Evolutionary conservation across 1,140 invertebrate genomes (phyloP).

Genomic region (Vollenhovia emeryi): DNA sequence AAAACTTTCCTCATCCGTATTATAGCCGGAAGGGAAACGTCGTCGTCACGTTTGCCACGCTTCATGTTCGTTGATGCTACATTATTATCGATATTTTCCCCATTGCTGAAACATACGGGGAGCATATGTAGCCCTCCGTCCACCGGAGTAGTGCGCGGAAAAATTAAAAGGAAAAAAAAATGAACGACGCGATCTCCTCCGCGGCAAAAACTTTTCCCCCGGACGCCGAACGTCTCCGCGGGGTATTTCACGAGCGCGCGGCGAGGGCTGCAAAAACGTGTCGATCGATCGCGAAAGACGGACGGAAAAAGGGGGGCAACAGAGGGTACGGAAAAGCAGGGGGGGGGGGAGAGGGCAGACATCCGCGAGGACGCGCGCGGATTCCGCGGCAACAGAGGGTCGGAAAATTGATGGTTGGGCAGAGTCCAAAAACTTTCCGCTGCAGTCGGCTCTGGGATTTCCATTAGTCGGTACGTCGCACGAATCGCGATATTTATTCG

Average conservation of each 20-base stretch:
- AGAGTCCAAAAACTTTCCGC: conserved; percentile 62
- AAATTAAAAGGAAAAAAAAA: conserved; percentile 44
- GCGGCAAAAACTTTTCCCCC: background rate
- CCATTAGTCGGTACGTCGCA: conserved; percentile 66
- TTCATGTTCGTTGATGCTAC: conserved; percentile 26
- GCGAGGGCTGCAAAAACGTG: conserved; percentile 28
- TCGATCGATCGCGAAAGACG: conserved; percentile 37
- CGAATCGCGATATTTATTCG: conserved; percentile 72
- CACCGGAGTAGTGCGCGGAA: background rate
- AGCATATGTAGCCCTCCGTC: background rate
- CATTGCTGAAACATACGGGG: background rate
- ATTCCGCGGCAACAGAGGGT: conserved; percentile 49
- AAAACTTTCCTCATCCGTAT: conserved; percentile 65
- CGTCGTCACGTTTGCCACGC: conserved; percentile 17
- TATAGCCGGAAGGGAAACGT: conserved; percentile 33
- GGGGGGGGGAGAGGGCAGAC: too few relatives aligned
- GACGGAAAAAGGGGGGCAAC: conserved; percentile 1
- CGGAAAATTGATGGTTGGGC: conserved; percentile 61
- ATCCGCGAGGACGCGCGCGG: conserved; percentile 23
- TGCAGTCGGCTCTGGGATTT: conserved; percentile 63
- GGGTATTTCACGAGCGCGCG: background rate
- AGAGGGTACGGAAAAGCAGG: conserved; percentile 13
- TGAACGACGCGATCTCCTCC: background rate
- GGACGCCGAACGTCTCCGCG: background rate
- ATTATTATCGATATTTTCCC: conserved; percentile 44